phyloP scores from a whole-genome alignment of 2,888 invertebrate species.

The Dynastes grantii region DNA sequence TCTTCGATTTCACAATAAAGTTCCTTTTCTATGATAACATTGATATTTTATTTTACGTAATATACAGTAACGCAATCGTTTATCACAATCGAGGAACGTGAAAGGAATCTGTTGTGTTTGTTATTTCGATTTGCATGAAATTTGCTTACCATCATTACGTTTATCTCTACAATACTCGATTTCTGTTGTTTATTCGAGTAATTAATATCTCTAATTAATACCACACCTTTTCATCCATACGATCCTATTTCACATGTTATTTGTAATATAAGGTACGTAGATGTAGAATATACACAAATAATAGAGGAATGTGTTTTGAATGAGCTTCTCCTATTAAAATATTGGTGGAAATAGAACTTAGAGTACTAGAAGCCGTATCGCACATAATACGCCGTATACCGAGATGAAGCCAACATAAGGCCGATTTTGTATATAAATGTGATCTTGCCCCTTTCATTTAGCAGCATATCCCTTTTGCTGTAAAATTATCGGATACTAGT shows the following conservation, averaged over 20 bases:
- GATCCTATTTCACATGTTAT: conserved; percentile 26
- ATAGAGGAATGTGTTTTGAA: background rate
- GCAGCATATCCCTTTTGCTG: too few relatives aligned
- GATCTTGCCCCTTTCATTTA: too few relatives aligned
- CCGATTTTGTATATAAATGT: too few relatives aligned
- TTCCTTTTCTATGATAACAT: conserved; percentile 25
- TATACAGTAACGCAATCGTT: background rate
- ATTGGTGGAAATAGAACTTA: background rate
- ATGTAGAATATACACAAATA: conserved; percentile 17
- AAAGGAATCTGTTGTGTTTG: conserved; percentile 58
- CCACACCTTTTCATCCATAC: conserved; percentile 43
- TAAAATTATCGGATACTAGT: too few relatives aligned
- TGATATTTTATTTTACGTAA: conserved; percentile 40
- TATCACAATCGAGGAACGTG: background rate
- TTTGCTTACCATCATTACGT: conserved; percentile 33
- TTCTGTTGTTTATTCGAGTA: conserved; percentile 25
- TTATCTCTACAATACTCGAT: conserved; percentile 16
- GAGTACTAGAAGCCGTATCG: too few relatives aligned
- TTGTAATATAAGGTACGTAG: conserved; percentile 19
- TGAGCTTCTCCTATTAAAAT: background rate
- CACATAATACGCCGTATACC: too few relatives aligned
- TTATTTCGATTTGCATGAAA: conserved; percentile 59
- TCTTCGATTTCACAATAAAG: conserved; percentile 50
- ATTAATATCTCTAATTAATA: conserved; percentile 44
- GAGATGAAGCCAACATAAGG: too few relatives aligned